Conservation (phyloP, 2,888 invertebrate species). For the Ischnura elegans region DNA sequence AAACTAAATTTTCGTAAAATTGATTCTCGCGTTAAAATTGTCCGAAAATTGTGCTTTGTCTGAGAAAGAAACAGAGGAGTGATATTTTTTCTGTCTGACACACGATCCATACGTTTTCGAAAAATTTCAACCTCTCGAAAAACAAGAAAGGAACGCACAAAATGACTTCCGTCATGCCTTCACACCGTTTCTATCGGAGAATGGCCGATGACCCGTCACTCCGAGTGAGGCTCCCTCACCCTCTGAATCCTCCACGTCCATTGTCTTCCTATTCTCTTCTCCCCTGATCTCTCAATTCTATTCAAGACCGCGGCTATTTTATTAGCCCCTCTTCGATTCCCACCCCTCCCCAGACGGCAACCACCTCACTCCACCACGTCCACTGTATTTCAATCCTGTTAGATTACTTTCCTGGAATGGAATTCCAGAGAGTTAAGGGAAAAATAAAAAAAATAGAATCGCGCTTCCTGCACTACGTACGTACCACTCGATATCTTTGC, state of each 20-base stretch:
- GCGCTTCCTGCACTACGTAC: not conserved
- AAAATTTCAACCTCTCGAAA: no score
- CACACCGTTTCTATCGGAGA: not conserved
- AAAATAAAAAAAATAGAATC: not conserved
- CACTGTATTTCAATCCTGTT: not conserved
- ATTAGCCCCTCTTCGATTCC: not conserved
- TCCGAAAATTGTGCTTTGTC: not conserved
- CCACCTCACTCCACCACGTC: not conserved
- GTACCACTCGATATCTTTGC: not conserved
- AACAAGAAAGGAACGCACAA: not conserved
- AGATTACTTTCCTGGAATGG: not conserved
- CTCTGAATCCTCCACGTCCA: not conserved
- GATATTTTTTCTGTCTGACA: not conserved
- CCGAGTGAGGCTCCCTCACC: not conserved
- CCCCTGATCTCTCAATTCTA: not conserved
- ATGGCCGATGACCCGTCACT: not conserved
- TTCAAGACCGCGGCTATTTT: not conserved
- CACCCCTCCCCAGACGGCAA: not conserved
- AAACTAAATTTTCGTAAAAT: no score
- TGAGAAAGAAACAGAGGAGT: not conserved
- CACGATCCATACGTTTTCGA: not conserved
- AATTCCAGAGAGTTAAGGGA: not conserved
- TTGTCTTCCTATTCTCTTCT: not conserved
- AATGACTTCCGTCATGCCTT: slow-evolving; percentile 31
- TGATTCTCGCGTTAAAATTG: not conserved